phyloP scores from a whole-genome alignment of 2,888 invertebrate genomes.

The Xanthostigma xanthostigma region DNA sequence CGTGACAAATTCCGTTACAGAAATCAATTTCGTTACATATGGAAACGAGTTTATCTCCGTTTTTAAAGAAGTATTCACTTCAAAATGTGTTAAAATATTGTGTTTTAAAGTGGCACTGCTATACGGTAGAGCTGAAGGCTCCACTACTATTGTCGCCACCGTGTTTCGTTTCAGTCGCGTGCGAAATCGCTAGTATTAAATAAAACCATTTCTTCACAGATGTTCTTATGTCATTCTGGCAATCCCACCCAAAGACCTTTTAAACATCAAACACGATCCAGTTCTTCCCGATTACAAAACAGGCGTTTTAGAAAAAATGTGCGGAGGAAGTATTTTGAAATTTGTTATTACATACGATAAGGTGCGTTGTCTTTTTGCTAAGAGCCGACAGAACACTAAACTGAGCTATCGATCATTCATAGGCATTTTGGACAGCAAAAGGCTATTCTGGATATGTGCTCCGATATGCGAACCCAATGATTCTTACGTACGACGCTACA shows the following conservation, averaged over 20 bases:
- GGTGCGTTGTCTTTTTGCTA: constrained; percentile 9
- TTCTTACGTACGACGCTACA: constrained; percentile 15
- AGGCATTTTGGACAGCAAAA: constrained; percentile 19
- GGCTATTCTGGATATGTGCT: constrained; percentile 17
- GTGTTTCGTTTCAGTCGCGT: too few species aligned
- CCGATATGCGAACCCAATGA: constrained; percentile 13
- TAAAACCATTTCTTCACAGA: constrained; percentile 11
- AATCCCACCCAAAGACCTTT: constrained; percentile 15
- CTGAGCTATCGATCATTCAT: constrained; percentile 3
- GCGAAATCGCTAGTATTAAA: too few species aligned
- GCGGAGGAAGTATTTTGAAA: constrained; percentile 14
- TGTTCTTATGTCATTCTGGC: constrained; percentile 16
- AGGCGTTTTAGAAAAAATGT: constrained; percentile 8
- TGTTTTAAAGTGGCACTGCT: too few species aligned
- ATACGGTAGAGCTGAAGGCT: too few species aligned
- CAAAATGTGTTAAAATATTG: too few species aligned
- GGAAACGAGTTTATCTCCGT: too few species aligned
- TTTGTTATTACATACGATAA: constrained; percentile 18
- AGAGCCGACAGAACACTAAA: neutral
- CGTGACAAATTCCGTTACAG: too few species aligned
- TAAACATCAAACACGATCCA: constrained; percentile 17
- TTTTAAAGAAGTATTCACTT: too few species aligned
- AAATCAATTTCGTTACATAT: too few species aligned
- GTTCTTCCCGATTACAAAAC: constrained; percentile 10
- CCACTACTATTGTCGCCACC: too few species aligned